phyloP scores from a whole-genome alignment of 92 coral and sea anemone genomes.

The Zoanthus sansibaricus region DNA sequence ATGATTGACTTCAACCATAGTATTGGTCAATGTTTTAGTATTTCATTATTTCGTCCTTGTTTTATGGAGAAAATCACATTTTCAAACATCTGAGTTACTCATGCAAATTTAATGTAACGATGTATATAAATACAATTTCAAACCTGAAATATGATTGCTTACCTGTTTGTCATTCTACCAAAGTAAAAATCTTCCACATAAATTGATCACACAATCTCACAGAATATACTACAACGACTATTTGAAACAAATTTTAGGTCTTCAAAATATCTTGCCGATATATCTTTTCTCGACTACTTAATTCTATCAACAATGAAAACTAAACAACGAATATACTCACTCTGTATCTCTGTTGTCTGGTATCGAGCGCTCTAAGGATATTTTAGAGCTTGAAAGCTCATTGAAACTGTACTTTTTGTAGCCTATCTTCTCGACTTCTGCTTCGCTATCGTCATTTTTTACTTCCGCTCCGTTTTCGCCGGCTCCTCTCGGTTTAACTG shows the following conservation, averaged over 20 bases:
- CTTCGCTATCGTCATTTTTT: slow-evolving; percentile 45
- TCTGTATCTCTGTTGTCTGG: slow-evolving; percentile 90
- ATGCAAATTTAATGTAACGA: slow-evolving; percentile 40
- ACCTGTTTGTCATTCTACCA: slow-evolving; percentile 1
- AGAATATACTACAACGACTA: neutral
- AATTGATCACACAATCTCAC: neutral
- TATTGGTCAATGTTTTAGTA: neutral
- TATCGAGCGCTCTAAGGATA: slow-evolving; percentile 81
- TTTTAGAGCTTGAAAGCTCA: slow-evolving; percentile 90
- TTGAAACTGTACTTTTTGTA: slow-evolving; percentile 88
- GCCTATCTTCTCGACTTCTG: slow-evolving; percentile 66
- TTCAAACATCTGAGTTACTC: slow-evolving; percentile 32
- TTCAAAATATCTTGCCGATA: neutral
- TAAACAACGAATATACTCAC: slow-evolving; percentile 69
- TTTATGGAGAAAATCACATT: slow-evolving; percentile 22
- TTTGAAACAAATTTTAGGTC: neutral
- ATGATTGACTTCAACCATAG: neutral
- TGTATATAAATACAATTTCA: neutral
- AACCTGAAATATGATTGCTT: slow-evolving; percentile 3
- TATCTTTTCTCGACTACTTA: neutral
- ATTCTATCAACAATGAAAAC: slow-evolving; percentile 8
- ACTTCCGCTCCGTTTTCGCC: slow-evolving; percentile 81
- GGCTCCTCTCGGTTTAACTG: slow-evolving; percentile 61
- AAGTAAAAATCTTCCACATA: neutral
- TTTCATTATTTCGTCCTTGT: slow-evolving; percentile 6